Evolutionary conservation across 1,140 invertebrate genomes (phyloP), one percentile per base, ranked within the genome.

Genomic region (Tribolium castaneum): DNA sequence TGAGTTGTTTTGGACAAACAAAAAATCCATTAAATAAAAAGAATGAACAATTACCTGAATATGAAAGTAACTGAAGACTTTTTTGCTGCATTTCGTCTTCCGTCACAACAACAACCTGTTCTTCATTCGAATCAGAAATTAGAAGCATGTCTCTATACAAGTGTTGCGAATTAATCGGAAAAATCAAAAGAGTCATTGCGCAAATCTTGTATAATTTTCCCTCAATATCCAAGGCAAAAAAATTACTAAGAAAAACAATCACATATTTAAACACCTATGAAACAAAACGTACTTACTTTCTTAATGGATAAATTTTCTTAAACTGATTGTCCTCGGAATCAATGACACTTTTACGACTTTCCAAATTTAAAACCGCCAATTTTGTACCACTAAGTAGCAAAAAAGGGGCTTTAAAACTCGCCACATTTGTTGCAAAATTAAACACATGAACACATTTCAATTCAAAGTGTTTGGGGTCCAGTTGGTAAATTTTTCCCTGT

Each of bases 151-250:
- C 76, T 45, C 79, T 56, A 6, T 71, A 30, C 5, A 56, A 39
- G 51, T n/a, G 16, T 19, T 19, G 14, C 39, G 2, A 51, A 75
- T 74, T 70, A n/a, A 77, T 22, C 5, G 25, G 45, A 77, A 79
- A 82, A 51, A 79, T 56, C n/a, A 75, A n/a, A 34, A 76, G 75
- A 12, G 66, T 80, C 0, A 62, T 6, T 9, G 70, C 39, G 9
- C 80, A 76, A 13, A 82, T 76, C 54, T 14, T 71, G 52, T 49
- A 78, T 3, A 78, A n/a, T 13, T 78, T 66, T n/a, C 77, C 74
- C 30, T 76, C 51, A 6, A 30, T 30, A 74, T 80, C 80, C 7
- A 78, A 70, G 19, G 66, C 75, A 7, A 81, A 10, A 45, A 80
- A 51, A 19, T 75, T 78, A 3, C 79, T 80, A 66, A 73, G 80